A percentile compares a stretch with the other conserved stretches of the same genome.
Evolutionary conservation across 1,140 invertebrate genomes (phyloP).

Genomic region (Drosophila equinoxialis): DNA sequence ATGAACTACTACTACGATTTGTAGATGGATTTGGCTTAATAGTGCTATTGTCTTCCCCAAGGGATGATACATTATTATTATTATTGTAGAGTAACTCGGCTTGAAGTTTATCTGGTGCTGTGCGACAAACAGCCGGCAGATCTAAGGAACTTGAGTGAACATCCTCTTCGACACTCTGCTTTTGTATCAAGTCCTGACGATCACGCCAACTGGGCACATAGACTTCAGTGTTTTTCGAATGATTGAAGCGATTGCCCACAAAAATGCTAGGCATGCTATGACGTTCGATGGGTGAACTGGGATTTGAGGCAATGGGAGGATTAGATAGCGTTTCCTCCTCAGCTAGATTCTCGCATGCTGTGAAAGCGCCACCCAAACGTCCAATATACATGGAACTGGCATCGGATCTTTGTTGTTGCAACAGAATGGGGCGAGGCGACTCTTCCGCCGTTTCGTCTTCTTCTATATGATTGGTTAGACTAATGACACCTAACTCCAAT

Average conservation of each 20-base stretch:
- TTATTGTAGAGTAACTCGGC: slow-evolving; percentile 84
- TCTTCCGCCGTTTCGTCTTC: slow-evolving; percentile 35
- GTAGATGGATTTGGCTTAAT: not conserved
- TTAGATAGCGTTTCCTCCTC: slow-evolving; percentile 82
- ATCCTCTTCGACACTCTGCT: slow-evolving; percentile 66
- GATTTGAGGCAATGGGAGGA: slow-evolving; percentile 16
- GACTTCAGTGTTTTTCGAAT: slow-evolving; percentile 84
- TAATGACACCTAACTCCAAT: slow-evolving; percentile 75
- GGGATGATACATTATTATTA: not conserved
- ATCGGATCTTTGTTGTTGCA: slow-evolving; percentile 84
- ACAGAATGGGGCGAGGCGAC: slow-evolving; percentile 3
- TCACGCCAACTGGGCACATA: slow-evolving; percentile 84
- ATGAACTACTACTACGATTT: slow-evolving; percentile 48
- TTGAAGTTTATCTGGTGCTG: slow-evolving; percentile 83
- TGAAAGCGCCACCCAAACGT: slow-evolving; percentile 83
- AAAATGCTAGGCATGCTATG: slow-evolving; percentile 84
- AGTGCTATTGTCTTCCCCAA: not conserved
- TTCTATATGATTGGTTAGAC: slow-evolving; percentile 59
- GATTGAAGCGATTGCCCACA: slow-evolving; percentile 85
- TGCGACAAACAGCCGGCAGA: slow-evolving; percentile 82
- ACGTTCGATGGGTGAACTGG: slow-evolving; percentile 60
- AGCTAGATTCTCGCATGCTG: slow-evolving; percentile 87
- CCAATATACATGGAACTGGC: slow-evolving; percentile 85
- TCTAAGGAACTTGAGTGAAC: slow-evolving; percentile 85
- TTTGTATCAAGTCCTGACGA: slow-evolving; percentile 66